Evolutionary conservation across 2,797 vertebrate species (phyloP), one percentile per base, ranked within the genome.

Genomic region (Pempheris klunzingeri): DNA sequence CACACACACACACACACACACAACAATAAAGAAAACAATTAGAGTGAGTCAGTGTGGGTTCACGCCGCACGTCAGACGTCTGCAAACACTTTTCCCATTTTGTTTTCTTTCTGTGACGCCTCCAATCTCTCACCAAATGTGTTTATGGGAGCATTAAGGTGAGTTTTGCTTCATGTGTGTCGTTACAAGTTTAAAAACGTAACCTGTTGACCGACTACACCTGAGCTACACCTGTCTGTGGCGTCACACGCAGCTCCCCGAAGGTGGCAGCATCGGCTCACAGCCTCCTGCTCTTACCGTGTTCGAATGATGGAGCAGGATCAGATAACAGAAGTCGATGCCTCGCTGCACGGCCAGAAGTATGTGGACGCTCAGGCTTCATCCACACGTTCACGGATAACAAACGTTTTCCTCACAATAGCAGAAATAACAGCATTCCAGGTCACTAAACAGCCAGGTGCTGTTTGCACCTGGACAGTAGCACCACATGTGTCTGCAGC

Each of bases 1-100:
- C 55, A 83, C 81, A 83, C 85, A 78, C 57, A 71, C 61, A 52
- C 38, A 44, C 58, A 44, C 58, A 64, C 60, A 54, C 79, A 82
- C 71, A 49, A 24, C 28, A 3, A 26, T 11, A 47, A 34, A 36
- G 50, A 82, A 90, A 86, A 90, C 87, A 89, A 85, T 86, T 84
- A 87, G 47, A 66, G 39, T 5, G 69, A 72, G 66, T 74, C 70
- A 1, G 24, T 57, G 5, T 68, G 76, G 36, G 57, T 74, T 2
- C 62, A n/a, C 7, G 39, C 61, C n/a, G 63, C 9, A 30, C 63
- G 46, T 57, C 61, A 47, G 13, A 46, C 53, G 63, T 80, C 72
- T 59, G 81, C 70, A 78, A 84, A 89, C 73, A 70, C 4, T 52
- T 79, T 60, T 60, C 17, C 22, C 28, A 44, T 28, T 44, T 63